A percentile compares a stretch with the other conserved stretches of the same genome.
phyloP scores from a whole-genome alignment of 2,113 vertebrate species.

The Burhinus oedicnemus region DNA sequence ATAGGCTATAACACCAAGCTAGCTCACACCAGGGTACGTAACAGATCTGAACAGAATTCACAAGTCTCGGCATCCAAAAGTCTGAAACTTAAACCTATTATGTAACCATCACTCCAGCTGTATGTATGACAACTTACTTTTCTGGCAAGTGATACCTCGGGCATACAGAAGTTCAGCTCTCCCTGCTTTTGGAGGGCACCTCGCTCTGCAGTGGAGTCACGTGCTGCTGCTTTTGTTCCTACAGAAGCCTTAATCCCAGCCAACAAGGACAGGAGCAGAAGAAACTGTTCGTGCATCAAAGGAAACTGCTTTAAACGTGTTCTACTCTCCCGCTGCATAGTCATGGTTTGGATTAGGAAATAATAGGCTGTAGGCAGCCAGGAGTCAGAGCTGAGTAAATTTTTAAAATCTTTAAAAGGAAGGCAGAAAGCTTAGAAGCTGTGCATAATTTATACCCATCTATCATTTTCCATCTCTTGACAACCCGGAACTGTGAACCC shows the following conservation, averaged over 20 bases:
- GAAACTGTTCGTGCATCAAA: background rate
- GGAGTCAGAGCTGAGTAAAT: constrained; percentile 32
- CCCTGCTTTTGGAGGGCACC: background rate
- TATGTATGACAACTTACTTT: background rate
- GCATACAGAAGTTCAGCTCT: background rate
- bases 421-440: constrained; percentile 36
- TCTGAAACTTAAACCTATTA: background rate
- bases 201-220: background rate
- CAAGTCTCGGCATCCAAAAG: background rate
- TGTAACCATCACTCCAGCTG: background rate
- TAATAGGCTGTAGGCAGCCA: constrained; percentile 32
- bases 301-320: constrained; percentile 16
- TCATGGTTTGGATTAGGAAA: constrained; percentile 49
- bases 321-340: background rate
- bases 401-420: constrained; percentile 34
- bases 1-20: background rate
- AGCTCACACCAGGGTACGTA: background rate
- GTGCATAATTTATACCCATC: constrained; percentile 43
- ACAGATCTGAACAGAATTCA: background rate
- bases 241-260: background rate
- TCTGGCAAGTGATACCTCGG: background rate
- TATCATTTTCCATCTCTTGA: constrained; percentile 21
- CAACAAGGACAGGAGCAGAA: background rate
- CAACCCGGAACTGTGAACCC: background rate
- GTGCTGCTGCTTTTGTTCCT: background rate